Conservation (phyloP, 2,113 vertebrate genomes). For the Carassius carassius region DNA sequence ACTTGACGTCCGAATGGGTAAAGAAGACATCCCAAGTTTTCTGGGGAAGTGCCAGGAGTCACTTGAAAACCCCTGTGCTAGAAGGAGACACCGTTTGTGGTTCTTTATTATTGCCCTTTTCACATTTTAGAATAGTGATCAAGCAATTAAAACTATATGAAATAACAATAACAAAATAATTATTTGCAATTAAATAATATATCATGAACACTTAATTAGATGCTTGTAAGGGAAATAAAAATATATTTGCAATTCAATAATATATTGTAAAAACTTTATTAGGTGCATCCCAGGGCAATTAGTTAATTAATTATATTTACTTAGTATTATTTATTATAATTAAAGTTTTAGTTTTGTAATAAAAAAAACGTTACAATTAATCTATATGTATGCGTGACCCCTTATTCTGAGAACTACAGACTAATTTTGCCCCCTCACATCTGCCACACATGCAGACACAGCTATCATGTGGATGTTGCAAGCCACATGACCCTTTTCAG, state of each 20-base stretch:
- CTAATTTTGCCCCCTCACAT: not conserved
- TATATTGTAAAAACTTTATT: not conserved
- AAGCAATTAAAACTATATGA: not conserved
- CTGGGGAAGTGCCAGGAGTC: not conserved
- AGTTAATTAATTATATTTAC: too few relatives aligned
- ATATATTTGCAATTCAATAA: too few relatives aligned
- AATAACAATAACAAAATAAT: not conserved
- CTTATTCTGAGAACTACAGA: not conserved
- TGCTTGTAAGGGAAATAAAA: not conserved
- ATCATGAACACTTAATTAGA: not conserved
- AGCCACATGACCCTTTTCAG: slow-evolving; percentile 19
- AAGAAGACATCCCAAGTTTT: not conserved
- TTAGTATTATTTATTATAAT: too few relatives aligned
- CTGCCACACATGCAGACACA: not conserved
- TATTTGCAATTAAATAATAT: not conserved
- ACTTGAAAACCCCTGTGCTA: not conserved
- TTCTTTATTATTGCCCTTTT: not conserved
- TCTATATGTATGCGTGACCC: not conserved
- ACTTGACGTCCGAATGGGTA: too few relatives aligned
- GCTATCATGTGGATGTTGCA: not conserved
- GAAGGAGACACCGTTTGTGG: not conserved
- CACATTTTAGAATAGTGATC: not conserved
- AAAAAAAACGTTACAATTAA: too few relatives aligned
- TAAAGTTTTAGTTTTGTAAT: too few relatives aligned
- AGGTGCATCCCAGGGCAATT: not conserved